Percentiles rank a stretch among this genome's conserved stretches.
Evolutionary conservation across 2,113 vertebrate species (phyloP).

Genomic region (Pandion haliaetus): DNA sequence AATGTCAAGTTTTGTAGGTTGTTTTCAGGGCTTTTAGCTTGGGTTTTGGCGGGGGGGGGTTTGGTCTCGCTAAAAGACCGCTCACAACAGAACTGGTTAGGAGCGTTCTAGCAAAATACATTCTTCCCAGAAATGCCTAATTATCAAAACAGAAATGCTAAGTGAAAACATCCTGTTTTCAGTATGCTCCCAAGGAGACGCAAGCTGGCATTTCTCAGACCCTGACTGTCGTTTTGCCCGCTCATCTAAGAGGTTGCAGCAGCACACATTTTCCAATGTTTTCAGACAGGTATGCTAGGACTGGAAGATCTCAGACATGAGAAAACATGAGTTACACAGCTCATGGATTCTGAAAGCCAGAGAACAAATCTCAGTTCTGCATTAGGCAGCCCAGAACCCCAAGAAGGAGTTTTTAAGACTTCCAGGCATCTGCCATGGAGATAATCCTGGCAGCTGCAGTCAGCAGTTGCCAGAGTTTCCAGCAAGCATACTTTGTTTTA

Average conservation of each 20-base stretch:
- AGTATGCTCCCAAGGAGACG: neutral
- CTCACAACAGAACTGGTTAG: neutral
- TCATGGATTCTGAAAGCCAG: neutral
- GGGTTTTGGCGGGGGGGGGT: too few species aligned
- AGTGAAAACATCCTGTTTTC: neutral
- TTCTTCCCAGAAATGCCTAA: neutral
- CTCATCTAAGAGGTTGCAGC: neutral
- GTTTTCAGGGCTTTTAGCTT: neutral
- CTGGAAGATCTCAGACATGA: neutral
- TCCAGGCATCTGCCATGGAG: neutral
- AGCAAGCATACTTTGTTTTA: neutral
- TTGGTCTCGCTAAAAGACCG: neutral
- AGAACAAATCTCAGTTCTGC: neutral
- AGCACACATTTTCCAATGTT: rapidly evolving
- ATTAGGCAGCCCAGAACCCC: neutral
- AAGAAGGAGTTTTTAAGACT: neutral
- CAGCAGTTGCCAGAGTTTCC: neutral
- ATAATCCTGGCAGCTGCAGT: neutral
- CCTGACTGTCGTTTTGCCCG: neutral
- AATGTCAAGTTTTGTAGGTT: neutral
- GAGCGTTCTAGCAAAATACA: neutral
- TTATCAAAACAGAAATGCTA: neutral
- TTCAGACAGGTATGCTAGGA: neutral
- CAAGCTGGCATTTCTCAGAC: neutral
- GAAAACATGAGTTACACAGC: neutral